Conservation (phyloP, 1,140 invertebrate genomes). For the Drosophila miranda region DNA sequence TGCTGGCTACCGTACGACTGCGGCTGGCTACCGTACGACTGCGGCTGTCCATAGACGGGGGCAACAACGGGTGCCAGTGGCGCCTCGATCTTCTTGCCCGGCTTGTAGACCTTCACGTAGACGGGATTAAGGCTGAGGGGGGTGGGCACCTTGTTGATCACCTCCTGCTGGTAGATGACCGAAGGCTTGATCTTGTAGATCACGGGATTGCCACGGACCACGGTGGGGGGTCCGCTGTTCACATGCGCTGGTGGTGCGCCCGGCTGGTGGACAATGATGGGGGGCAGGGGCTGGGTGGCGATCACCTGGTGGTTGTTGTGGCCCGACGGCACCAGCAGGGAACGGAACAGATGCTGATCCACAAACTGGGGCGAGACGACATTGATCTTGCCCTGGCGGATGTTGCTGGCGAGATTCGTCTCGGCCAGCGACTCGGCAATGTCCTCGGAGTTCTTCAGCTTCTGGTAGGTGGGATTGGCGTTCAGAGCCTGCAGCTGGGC, state of each 20-base stretch:
- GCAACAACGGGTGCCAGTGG: constrained; percentile 72
- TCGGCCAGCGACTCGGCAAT: constrained; percentile 76
- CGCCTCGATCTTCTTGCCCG: constrained; percentile 77
- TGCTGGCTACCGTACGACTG: constrained; percentile 46
- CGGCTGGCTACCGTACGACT: constrained; percentile 41
- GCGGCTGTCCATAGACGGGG: constrained; percentile 53
- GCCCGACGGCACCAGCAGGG: constrained; percentile 73
- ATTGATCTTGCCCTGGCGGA: constrained; percentile 79
- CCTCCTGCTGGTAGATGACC: constrained; percentile 80
- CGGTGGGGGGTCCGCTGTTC: constrained; percentile 75
- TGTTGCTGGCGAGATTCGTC: constrained; percentile 71
- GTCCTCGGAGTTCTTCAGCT: constrained; percentile 76
- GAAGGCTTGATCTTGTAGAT: constrained; percentile 80
- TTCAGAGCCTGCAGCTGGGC: constrained; percentile 74
- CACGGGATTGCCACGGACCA: constrained; percentile 75
- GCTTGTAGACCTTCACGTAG: constrained; percentile 81
- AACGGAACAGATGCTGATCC: constrained; percentile 75
- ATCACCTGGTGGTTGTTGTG: constrained; percentile 78
- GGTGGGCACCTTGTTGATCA: constrained; percentile 80
- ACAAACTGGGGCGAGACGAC: constrained; percentile 77
- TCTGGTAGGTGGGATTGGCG: constrained; percentile 71
- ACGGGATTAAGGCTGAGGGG: constrained; percentile 77
- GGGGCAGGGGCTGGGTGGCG: constrained; percentile 76
- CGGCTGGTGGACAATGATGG: constrained; percentile 77
- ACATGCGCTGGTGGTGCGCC: constrained; percentile 72